These are phyloP conservation scores for Glaucopsyche alexis DNA, from an alignment of 2,888 invertebrate species.

Conservation along the genomic window DNA sequence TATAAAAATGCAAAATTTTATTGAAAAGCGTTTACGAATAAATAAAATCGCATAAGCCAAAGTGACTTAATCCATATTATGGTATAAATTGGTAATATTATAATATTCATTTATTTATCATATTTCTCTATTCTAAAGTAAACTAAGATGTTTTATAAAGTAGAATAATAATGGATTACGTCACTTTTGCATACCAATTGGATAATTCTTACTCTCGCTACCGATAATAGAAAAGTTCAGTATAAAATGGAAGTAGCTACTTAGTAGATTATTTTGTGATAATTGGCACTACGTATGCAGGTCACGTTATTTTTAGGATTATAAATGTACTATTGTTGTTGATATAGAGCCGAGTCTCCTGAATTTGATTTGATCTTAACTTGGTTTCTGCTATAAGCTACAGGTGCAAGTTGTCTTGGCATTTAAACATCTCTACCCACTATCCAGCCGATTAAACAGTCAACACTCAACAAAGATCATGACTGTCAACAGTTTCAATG, in stretches of 20 bases:
- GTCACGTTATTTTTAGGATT: constrained; percentile 66
- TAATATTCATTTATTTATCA: not conserved
- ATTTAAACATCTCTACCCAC: not conserved
- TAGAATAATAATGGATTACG: not conserved
- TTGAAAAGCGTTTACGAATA: not conserved
- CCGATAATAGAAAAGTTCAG: constrained; percentile 49
- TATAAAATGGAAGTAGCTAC: constrained; percentile 57
- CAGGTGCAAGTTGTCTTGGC: not conserved
- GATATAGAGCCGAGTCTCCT: constrained; percentile 40
- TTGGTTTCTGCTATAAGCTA: not conserved
- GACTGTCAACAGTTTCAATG: too few species aligned
- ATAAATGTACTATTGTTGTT: constrained; percentile 54
- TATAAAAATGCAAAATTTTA: constrained; percentile 25
- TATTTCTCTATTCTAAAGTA: not conserved
- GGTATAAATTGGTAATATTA: not conserved
- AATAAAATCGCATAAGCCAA: not conserved
- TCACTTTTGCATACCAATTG: not conserved
- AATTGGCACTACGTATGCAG: constrained; percentile 76
- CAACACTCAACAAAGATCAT: too few species aligned
- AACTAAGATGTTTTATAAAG: not conserved
- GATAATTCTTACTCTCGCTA: constrained; percentile 37
- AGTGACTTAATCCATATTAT: not conserved
- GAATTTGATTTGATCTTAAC: not conserved
- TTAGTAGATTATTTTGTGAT: constrained; percentile 54
- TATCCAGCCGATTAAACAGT: too few species aligned